Evolutionary conservation across 2,888 invertebrate species (phyloP).

Genomic region (Dryadula phaetusa): DNA sequence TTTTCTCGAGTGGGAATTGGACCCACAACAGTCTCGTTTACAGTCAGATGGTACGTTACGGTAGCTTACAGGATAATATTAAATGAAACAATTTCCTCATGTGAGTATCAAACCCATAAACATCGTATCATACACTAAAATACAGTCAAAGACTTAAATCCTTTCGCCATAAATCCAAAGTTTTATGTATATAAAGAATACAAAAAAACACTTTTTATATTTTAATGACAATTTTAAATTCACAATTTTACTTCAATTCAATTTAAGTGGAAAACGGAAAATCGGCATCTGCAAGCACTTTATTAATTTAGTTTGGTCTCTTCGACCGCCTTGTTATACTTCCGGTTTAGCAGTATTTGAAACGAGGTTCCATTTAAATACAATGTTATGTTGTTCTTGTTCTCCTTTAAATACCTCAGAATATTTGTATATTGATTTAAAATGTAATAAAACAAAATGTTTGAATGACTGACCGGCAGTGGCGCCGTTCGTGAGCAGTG

Average conservation of each 20-base stretch:
- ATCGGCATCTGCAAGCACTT: conserved; percentile 44
- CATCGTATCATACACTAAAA: too few relatives aligned
- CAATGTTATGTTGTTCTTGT: conserved; percentile 10
- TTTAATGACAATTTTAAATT: conserved; percentile 14
- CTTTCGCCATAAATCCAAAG: too few relatives aligned
- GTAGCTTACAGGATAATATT: too few relatives aligned
- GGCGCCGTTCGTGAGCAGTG: too few relatives aligned
- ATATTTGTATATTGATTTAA: neutral
- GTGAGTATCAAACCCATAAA: too few relatives aligned
- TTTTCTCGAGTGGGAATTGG: too few relatives aligned
- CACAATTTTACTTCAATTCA: conserved; percentile 27
- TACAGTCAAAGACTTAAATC: too few relatives aligned
- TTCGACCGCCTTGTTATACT: conserved; percentile 37
- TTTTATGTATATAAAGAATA: neutral
- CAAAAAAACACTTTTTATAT: neutral
- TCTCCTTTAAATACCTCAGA: conserved; percentile 7
- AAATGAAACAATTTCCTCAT: too few relatives aligned
- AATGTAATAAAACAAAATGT: neutral
- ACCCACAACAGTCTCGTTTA: too few relatives aligned
- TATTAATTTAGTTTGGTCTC: conserved; percentile 44
- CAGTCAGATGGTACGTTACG: too few relatives aligned
- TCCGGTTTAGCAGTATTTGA: conserved; percentile 28
- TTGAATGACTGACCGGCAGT: too few relatives aligned
- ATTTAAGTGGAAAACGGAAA: conserved; percentile 42
- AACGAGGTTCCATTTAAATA: conserved; percentile 24